A percentile compares a stretch with the other conserved stretches of the same genome.
phyloP scores from a whole-genome alignment of 1,140 invertebrate genomes.

The Glossosoma conforme region DNA sequence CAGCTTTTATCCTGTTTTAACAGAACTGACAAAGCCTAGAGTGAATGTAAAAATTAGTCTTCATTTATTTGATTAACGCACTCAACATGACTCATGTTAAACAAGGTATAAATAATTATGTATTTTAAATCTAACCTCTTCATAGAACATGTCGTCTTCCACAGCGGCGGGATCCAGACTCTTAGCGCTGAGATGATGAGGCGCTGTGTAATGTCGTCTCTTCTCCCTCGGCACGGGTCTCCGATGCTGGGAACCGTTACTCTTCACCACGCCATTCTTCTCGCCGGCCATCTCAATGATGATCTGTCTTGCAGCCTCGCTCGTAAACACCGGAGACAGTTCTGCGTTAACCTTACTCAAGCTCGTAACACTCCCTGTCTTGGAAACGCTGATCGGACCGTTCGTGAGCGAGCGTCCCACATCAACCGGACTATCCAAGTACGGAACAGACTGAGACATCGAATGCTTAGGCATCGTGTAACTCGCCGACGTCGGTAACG shows the following conservation, averaged over 20 bases:
- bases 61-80: too few relatives aligned
- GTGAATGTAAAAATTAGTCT: too few relatives aligned
- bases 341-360: constrained; percentile 32
- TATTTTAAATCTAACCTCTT: constrained; percentile 52
- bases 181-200: constrained; percentile 58
- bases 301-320: constrained; percentile 77
- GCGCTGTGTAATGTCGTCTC: constrained; percentile 82
- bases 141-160: constrained; percentile 49
- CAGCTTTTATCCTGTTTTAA: too few relatives aligned
- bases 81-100: too few relatives aligned
- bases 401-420: constrained; percentile 17
- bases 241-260: constrained; percentile 48
- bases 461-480: constrained; percentile 20
- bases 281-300: constrained; percentile 73
- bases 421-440: constrained; percentile 20
- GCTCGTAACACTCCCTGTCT: constrained; percentile 25
- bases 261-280: constrained; percentile 38
- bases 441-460: constrained; percentile 17
- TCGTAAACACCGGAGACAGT: constrained; percentile 69
- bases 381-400: constrained; percentile 21
- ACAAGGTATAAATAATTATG: too few relatives aligned
- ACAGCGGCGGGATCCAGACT: constrained; percentile 53
- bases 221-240: constrained; percentile 73
- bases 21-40: too few relatives aligned
- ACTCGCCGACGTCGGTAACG: constrained; percentile 11